Conservation (phyloP, 2,888 invertebrate species). For the Punctoribates punctum region DNA sequence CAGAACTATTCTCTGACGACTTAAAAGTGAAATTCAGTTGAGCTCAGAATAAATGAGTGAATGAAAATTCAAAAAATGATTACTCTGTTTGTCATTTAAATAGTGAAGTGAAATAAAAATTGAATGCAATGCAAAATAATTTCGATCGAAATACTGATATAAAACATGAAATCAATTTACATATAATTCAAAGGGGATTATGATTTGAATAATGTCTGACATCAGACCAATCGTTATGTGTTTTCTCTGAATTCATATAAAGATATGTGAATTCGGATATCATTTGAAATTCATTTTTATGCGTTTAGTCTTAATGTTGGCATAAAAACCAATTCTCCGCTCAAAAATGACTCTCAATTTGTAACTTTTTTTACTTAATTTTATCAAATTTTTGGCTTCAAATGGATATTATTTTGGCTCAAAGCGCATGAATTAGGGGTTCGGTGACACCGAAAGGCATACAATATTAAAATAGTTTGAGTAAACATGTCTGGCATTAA, state of each 20-base stretch:
- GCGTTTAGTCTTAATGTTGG: conserved; percentile 13
- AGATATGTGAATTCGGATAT: not conserved
- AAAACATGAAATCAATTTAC: not conserved
- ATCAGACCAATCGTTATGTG: too few species aligned
- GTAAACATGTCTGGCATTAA: too few species aligned
- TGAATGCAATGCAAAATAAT: not conserved
- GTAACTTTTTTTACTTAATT: not conserved
- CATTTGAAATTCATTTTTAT: not conserved
- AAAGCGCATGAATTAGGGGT: too few species aligned
- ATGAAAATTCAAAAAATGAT: too few species aligned
- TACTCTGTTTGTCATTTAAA: not conserved
- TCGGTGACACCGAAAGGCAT: too few species aligned
- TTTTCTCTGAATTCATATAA: not conserved
- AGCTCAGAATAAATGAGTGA: too few species aligned
- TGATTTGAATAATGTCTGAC: too few species aligned
- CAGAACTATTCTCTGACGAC: too few species aligned
- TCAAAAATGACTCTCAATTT: conserved; percentile 14
- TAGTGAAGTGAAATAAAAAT: not conserved
- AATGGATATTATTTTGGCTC: too few species aligned
- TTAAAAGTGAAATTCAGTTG: too few species aligned
- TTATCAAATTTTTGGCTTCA: too few species aligned
- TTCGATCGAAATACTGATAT: not conserved
- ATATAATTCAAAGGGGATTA: not conserved
- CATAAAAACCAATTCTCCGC: not conserved
- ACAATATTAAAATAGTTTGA: too few species aligned